phyloP scores from a whole-genome alignment of 2,888 invertebrate genomes.

The Drosophila neotestacea region DNA sequence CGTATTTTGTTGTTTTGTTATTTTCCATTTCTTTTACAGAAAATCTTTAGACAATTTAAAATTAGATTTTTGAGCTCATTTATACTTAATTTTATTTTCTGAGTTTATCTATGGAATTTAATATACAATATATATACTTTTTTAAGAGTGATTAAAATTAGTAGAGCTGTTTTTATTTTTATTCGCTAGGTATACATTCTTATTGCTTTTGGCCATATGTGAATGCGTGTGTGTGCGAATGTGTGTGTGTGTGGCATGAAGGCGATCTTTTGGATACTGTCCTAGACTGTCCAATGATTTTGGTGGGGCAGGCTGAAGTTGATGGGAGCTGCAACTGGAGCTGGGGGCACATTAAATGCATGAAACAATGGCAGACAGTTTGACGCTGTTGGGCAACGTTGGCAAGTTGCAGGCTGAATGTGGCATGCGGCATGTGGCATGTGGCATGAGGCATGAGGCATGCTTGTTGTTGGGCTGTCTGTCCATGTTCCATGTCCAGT shows the following conservation, averaged over 20 bases:
- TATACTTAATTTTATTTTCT: no score
- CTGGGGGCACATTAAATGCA: conserved; percentile 70
- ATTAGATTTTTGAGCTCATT: no score
- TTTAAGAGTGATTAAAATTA: no score
- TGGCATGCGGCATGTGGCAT: conserved; percentile 30
- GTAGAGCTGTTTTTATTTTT: no score
- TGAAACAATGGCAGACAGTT: conserved; percentile 76
- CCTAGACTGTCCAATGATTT: neutral
- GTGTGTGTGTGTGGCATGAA: conserved; percentile 10
- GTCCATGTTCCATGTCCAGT: conserved; percentile 36
- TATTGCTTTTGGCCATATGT: neutral
- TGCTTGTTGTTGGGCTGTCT: conserved; percentile 16
- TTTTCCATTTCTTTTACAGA: no score
- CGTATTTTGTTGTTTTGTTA: no score
- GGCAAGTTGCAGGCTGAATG: conserved; percentile 15
- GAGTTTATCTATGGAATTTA: no score
- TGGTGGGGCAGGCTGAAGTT: neutral
- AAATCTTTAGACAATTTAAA: no score
- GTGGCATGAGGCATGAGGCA: conserved; percentile 30
- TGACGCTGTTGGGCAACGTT: conserved; percentile 72
- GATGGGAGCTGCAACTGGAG: neutral
- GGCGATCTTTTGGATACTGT: conserved; percentile 30
- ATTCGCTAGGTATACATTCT: no score
- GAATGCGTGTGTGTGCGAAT: neutral
- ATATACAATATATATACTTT: no score